phyloP scores from a whole-genome alignment of 1,140 invertebrate genomes.

The Oryctes rhinoceros region DNA sequence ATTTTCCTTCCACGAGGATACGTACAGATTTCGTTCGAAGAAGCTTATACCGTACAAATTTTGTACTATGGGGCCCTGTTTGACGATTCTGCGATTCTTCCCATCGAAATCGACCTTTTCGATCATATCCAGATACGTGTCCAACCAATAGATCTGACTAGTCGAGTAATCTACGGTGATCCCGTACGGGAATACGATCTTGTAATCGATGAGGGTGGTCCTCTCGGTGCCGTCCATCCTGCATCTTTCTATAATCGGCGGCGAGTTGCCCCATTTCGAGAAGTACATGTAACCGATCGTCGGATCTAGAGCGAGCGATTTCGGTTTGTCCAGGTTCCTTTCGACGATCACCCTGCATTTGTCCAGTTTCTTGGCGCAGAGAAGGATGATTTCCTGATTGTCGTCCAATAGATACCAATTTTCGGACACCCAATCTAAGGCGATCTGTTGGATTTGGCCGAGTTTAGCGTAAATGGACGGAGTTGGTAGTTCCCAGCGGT shows the following conservation, averaged over 20 bases:
- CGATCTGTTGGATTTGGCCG: constrained; percentile 72
- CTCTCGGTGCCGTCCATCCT: constrained; percentile 69
- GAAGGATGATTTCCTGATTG: constrained; percentile 74
- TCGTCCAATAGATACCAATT: constrained; percentile 89
- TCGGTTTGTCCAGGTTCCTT: constrained; percentile 74
- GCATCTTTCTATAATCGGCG: constrained; percentile 71
- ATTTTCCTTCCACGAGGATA: constrained; percentile 73
- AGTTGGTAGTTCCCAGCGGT: constrained; percentile 66
- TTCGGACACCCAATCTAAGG: constrained; percentile 84
- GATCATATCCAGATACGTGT: constrained; percentile 78
- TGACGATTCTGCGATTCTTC: constrained; percentile 70
- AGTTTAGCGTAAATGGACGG: constrained; percentile 68
- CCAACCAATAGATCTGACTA: constrained; percentile 80
- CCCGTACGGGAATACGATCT: constrained; percentile 79
- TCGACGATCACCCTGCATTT: constrained; percentile 75
- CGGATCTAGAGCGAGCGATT: constrained; percentile 84
- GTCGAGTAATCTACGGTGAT: constrained; percentile 77
- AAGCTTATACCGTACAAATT: constrained; percentile 75
- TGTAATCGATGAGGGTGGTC: constrained; percentile 65
- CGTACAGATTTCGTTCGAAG: constrained; percentile 74
- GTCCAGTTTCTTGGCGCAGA: constrained; percentile 71
- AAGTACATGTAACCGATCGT: constrained; percentile 80
- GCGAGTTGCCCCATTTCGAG: constrained; percentile 74
- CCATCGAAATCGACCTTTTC: constrained; percentile 78
- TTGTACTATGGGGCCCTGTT: constrained; percentile 69